These are phyloP conservation scores for Lophotis ruficrista DNA, from an alignment of 2,113 vertebrate species.

Conservation along the genomic window DNA sequence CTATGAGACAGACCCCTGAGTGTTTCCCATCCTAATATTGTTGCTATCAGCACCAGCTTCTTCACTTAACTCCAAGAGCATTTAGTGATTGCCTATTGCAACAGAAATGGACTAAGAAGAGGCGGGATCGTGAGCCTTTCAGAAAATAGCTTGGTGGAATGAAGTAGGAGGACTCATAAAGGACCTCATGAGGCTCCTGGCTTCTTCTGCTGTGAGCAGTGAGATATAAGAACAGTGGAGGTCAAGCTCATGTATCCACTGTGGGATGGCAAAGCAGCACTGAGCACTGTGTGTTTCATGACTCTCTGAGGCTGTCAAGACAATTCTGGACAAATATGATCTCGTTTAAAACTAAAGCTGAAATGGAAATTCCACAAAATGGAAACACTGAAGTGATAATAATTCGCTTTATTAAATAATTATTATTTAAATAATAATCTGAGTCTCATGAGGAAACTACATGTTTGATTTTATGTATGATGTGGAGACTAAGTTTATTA, in stretches of 20 bases:
- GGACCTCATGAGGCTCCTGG: neutral
- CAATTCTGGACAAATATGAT: neutral
- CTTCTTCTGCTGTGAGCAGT: neutral
- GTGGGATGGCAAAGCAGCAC: neutral
- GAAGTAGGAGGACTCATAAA: neutral
- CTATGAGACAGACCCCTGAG: neutral
- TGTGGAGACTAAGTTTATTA: conserved; percentile 40
- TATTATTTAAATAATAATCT: conserved; percentile 37
- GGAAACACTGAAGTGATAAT: neutral
- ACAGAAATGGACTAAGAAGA: neutral
- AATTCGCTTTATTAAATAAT: neutral
- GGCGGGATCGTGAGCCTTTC: accelerated
- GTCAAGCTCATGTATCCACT: neutral
- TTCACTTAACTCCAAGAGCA: neutral
- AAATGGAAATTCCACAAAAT: neutral
- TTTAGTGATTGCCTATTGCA: accelerated
- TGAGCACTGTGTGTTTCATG: neutral
- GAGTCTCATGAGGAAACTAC: conserved; percentile 1
- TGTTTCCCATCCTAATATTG: neutral
- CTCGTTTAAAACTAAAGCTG: neutral
- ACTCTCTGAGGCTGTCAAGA: neutral
- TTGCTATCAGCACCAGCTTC: neutral
- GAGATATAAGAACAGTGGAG: accelerated
- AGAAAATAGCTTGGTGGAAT: neutral
- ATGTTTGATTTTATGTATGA: conserved; percentile 58